A percentile compares a stretch with the other conserved stretches of the same genome.
Evolutionary conservation across 2,113 vertebrate genomes (phyloP).

Genomic region (Struthidea cinerea): DNA sequence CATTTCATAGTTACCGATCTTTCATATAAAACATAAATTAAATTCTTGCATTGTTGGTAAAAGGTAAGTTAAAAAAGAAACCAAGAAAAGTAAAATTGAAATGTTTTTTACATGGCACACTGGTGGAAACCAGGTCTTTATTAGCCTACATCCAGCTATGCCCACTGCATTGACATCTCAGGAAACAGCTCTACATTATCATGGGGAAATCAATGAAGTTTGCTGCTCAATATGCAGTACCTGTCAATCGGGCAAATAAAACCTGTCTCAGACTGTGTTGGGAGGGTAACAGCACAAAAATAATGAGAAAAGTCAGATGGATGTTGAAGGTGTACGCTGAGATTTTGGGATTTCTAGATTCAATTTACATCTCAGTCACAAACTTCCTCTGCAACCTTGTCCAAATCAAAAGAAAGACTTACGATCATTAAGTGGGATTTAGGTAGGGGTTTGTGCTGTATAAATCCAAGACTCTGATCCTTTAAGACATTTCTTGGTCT

Average conservation of each 20-base stretch:
- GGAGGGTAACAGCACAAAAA: neutral
- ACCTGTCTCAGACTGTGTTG: neutral
- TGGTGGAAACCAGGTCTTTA: neutral
- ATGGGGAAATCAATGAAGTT: neutral
- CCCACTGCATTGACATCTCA: neutral
- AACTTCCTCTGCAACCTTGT: fast-evolving
- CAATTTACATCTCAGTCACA: neutral
- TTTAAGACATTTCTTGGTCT: neutral
- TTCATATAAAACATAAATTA: neutral
- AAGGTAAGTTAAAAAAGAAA: neutral
- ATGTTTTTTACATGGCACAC: neutral
- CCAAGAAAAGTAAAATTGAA: neutral
- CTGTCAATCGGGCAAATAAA: neutral
- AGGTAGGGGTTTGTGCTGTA: neutral
- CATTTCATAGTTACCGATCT: neutral
- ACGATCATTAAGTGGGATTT: neutral
- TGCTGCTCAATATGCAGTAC: neutral
- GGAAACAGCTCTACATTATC: neutral
- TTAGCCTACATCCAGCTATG: neutral
- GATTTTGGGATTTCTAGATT: neutral
- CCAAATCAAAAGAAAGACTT: neutral
- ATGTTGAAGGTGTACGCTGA: neutral
- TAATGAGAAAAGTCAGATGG: neutral
- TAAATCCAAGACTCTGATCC: neutral
- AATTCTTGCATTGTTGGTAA: neutral